Conservation (phyloP, 2,888 invertebrate species). For the Asteroscopus sphinx region DNA sequence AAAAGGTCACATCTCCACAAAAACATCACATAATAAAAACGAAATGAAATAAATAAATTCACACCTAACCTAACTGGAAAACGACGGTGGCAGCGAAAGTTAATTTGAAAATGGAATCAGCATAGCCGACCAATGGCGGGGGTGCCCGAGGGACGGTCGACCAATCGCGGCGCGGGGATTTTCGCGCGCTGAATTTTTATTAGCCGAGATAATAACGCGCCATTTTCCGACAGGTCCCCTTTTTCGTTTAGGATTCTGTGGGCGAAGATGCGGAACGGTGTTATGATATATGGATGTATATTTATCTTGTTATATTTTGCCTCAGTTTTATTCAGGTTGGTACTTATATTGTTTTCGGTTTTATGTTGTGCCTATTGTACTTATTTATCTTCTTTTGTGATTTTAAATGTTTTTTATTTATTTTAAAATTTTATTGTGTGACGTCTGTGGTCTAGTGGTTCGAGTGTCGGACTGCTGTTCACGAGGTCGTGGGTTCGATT, state of each 20-base stretch:
- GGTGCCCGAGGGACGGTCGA: slow-evolving; percentile 75
- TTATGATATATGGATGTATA: neutral
- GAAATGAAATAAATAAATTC: slow-evolving; percentile 80
- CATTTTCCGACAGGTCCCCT: slow-evolving; percentile 86
- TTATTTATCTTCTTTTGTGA: no score
- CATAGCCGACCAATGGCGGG: slow-evolving; percentile 81
- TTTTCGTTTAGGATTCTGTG: slow-evolving; percentile 74
- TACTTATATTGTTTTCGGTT: no score
- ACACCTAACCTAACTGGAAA: slow-evolving; percentile 76
- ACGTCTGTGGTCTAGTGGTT: no score
- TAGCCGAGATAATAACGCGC: slow-evolving; percentile 88
- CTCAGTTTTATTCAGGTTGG: neutral
- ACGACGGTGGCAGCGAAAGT: slow-evolving; percentile 86
- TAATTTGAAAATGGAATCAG: slow-evolving; percentile 90
- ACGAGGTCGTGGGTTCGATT: no score
- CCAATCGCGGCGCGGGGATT: slow-evolving; percentile 82
- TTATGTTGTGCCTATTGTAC: no score
- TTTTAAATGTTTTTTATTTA: no score
- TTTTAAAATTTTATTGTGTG: no score
- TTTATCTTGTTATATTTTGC: neutral
- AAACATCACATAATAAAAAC: slow-evolving; percentile 68
- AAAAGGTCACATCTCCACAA: slow-evolving; percentile 52
- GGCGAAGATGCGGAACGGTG: slow-evolving; percentile 14
- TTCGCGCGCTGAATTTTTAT: slow-evolving; percentile 90
- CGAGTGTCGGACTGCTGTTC: no score